Evolutionary conservation across 2,113 vertebrate genomes (phyloP).

Genomic region (Urocolius indicus): DNA sequence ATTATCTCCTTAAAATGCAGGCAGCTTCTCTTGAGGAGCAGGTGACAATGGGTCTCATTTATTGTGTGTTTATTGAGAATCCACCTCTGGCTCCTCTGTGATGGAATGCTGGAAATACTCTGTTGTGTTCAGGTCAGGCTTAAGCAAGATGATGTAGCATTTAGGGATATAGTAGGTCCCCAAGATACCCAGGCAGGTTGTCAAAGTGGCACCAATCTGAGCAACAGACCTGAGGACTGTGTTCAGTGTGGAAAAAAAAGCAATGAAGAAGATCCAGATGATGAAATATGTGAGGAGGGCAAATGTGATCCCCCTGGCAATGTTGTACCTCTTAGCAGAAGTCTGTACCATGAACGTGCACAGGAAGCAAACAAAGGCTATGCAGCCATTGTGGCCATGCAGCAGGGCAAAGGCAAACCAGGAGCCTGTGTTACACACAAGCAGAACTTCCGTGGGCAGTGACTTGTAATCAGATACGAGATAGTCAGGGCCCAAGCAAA

Average conservation of each 20-base stretch:
- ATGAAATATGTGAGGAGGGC: slow-evolving; percentile 81
- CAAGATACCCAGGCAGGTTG: slow-evolving; percentile 78
- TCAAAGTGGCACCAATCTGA: slow-evolving; percentile 75
- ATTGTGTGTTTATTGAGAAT: neutral
- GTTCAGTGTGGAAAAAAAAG: slow-evolving; percentile 75
- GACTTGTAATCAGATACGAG: neutral
- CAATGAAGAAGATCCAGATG: slow-evolving; percentile 84
- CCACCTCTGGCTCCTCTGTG: neutral
- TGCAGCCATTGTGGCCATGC: slow-evolving; percentile 69
- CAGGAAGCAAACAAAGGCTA: slow-evolving; percentile 82
- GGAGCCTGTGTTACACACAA: slow-evolving; percentile 77
- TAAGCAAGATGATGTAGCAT: slow-evolving; percentile 81
- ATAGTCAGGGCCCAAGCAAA: neutral
- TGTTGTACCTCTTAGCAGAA: slow-evolving; percentile 76
- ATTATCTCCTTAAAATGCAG: neutral
- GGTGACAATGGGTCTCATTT: neutral
- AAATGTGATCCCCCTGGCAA: slow-evolving; percentile 86
- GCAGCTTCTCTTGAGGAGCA: neutral
- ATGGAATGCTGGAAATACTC: slow-evolving; percentile 73
- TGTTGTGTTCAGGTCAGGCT: slow-evolving; percentile 79
- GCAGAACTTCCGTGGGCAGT: slow-evolving; percentile 72
- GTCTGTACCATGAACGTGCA: slow-evolving; percentile 88
- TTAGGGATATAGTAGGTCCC: slow-evolving; percentile 83
- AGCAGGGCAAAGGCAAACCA: slow-evolving; percentile 76
- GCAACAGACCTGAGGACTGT: slow-evolving; percentile 50